Conservation (phyloP, 2,113 vertebrate species). For the Ophthalmolycus amberensis region DNA sequence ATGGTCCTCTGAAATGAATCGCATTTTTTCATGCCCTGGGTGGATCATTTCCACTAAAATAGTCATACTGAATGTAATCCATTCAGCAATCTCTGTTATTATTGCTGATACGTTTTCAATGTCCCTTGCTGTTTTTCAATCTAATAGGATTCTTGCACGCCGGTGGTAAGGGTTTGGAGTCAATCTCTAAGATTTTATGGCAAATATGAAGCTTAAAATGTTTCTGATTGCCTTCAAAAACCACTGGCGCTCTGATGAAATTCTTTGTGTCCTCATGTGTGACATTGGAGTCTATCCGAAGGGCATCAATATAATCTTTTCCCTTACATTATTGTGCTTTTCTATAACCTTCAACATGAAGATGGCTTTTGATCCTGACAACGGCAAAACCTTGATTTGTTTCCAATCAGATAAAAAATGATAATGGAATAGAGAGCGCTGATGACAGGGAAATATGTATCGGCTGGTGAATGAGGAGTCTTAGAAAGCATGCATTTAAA, state of each 20-base stretch:
- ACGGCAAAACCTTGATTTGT: conserved; percentile 63
- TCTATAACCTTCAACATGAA: conserved; percentile 65
- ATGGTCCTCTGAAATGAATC: conserved; percentile 50
- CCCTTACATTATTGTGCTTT: conserved; percentile 52
- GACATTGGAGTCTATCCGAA: conserved; percentile 72
- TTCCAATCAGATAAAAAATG: conserved; percentile 66
- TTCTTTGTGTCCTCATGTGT: conserved; percentile 69
- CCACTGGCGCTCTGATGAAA: conserved; percentile 48
- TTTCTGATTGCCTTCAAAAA: conserved; percentile 66
- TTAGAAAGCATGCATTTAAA: conserved; percentile 34
- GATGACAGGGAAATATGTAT: conserved; percentile 56
- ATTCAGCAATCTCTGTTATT: conserved; percentile 50
- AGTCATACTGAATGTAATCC: conserved; percentile 21
- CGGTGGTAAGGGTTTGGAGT: conserved; percentile 51
- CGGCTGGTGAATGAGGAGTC: conserved; percentile 28
- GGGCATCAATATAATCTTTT: conserved; percentile 66
- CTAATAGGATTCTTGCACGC: conserved; percentile 62
- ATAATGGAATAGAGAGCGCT: conserved; percentile 49
- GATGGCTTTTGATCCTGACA: conserved; percentile 64
- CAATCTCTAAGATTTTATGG: conserved; percentile 68
- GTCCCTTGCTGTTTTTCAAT: conserved; percentile 60
- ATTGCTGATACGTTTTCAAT: conserved; percentile 59
- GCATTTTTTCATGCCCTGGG: conserved; percentile 8
- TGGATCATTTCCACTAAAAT: conserved; percentile 53
- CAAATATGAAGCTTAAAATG: conserved; percentile 70